Conservation (phyloP, 2,888 invertebrate genomes). For the Pseudococcus viburni region DNA sequence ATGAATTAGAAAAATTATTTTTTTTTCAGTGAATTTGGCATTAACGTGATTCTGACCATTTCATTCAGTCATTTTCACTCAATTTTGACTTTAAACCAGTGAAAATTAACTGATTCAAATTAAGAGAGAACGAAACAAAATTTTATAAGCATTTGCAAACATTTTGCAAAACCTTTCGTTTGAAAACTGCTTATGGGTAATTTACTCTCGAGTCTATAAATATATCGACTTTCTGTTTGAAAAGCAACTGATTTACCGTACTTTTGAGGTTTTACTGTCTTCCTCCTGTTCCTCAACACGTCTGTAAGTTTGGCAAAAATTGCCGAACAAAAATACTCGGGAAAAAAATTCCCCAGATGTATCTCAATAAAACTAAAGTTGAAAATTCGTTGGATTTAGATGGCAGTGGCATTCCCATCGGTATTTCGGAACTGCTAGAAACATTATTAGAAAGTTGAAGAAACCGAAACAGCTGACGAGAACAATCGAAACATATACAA, state of each 20-base stretch:
- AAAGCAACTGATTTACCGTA: conserved; percentile 26
- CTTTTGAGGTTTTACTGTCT: conserved; percentile 15
- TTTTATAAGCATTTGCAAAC: not conserved
- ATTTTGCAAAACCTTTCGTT: not conserved
- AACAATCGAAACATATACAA: conserved; percentile 7
- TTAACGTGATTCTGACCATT: too few species aligned
- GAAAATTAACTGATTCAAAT: too few species aligned
- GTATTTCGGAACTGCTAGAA: not conserved
- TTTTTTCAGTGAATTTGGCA: too few species aligned
- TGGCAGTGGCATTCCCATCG: not conserved
- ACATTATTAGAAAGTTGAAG: conserved; percentile 8
- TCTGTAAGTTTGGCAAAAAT: not conserved
- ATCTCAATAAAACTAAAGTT: conserved; percentile 34
- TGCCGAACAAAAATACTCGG: not conserved
- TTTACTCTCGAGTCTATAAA: conserved; percentile 10
- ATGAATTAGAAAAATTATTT: too few species aligned
- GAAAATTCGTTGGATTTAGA: conserved; percentile 29
- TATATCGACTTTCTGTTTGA: not conserved
- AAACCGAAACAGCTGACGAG: conserved; percentile 8
- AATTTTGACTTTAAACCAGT: too few species aligned
- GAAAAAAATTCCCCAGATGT: conserved; percentile 18
- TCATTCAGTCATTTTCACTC: too few species aligned
- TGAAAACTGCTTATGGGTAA: not conserved
- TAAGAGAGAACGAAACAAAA: too few species aligned
- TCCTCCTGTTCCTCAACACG: not conserved